phyloP scores from a whole-genome alignment of 1,140 invertebrate genomes.

The Panagrolaimus sp. region DNA sequence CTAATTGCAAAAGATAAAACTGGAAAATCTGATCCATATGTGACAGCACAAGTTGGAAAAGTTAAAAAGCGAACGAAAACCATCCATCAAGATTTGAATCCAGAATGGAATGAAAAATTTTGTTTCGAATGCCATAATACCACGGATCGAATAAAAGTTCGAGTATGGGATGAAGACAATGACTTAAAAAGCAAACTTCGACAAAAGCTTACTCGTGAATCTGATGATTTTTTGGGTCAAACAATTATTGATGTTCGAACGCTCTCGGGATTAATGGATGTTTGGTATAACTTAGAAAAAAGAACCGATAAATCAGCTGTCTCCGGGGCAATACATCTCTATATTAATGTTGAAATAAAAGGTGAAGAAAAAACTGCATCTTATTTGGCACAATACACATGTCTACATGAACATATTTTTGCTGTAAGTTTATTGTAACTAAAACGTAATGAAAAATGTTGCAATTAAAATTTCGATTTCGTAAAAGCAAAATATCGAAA shows the following conservation, averaged over 20 bases:
- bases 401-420: constrained; percentile 75
- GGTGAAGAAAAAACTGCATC: constrained; percentile 98
- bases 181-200: constrained; percentile 94
- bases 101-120: constrained; percentile 99
- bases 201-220: constrained; percentile 91
- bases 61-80: constrained; percentile 96
- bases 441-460: constrained; percentile 17
- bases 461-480: too few species aligned
- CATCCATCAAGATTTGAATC: constrained; percentile 97
- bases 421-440: constrained; percentile 21
- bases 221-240: constrained; percentile 96
- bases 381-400: constrained; percentile 98
- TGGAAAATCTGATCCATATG: constrained; percentile 98
- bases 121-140: constrained; percentile 99
- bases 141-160: constrained; percentile 96
- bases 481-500: too few species aligned
- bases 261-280: constrained; percentile 71
- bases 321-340: constrained; percentile 91
- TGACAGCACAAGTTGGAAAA: constrained; percentile 98
- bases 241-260: constrained; percentile 97
- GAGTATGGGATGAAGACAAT: constrained; percentile 93
- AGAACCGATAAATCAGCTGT: constrained; percentile 98
- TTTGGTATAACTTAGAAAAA: constrained; percentile 68
- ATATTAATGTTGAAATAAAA: constrained; percentile 99
- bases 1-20: constrained; percentile 99